phyloP scores from a whole-genome alignment of 2,888 invertebrate species.

The Coenonympha glycerion region DNA sequence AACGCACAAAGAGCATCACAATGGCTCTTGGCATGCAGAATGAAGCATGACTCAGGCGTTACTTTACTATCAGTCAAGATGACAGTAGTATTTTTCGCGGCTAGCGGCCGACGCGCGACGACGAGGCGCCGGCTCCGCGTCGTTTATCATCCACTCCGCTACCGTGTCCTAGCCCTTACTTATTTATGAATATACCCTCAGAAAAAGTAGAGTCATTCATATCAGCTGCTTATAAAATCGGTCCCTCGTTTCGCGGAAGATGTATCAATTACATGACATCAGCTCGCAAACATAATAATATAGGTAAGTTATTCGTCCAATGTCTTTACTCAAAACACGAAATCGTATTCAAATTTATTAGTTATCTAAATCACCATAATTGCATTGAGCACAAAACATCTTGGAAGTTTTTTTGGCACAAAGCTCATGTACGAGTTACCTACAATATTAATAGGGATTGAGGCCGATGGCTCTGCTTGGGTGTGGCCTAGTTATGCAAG shows the following conservation, averaged over 20 bases:
- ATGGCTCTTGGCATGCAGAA: slow-evolving; percentile 65
- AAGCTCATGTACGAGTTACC: background rate
- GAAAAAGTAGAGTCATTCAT: slow-evolving; percentile 43
- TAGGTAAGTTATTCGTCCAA: background rate
- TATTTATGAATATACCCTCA: slow-evolving; percentile 54
- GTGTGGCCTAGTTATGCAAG: slow-evolving; percentile 4
- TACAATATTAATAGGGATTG: background rate
- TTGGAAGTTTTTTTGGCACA: background rate
- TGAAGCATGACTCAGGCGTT: slow-evolving; percentile 64
- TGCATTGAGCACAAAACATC: background rate
- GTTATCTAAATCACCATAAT: background rate
- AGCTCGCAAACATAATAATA: background rate
- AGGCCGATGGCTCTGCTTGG: background rate
- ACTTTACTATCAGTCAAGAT: slow-evolving; percentile 74
- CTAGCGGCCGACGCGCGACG: slow-evolving; percentile 68
- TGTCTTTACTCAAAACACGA: background rate
- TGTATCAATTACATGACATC: slow-evolving; percentile 10
- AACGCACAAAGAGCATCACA: slow-evolving; percentile 57
- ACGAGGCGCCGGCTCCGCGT: slow-evolving; percentile 59
- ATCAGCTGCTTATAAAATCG: slow-evolving; percentile 32
- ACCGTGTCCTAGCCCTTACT: slow-evolving; percentile 53
- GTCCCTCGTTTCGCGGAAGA: slow-evolving; percentile 8
- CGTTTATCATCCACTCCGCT: slow-evolving; percentile 68
- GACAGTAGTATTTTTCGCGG: slow-evolving; percentile 73
- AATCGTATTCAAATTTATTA: no score